Base-by-base conservation (phyloP, 2,797 vertebrate genomes). In the Sternarchorhynchus goeldii region DNA sequence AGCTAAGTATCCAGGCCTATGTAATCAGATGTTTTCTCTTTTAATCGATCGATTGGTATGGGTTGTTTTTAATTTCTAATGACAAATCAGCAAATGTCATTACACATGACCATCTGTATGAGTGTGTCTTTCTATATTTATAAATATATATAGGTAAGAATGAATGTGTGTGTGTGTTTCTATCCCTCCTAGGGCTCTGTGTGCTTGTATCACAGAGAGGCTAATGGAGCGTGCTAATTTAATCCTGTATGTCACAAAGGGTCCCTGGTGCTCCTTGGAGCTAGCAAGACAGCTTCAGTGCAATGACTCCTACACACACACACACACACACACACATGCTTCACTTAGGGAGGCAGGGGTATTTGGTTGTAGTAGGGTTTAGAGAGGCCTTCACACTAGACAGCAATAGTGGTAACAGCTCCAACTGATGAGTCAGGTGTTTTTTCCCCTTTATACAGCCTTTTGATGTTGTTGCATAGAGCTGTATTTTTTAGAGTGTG, bases 201-300 rank as follows among this genome's bases (percentile, higher is more conserved):
- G 62, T 74, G 45, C 75, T 77, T 86, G 73, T 84, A 67, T 81
- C 77, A 79, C 72, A 45, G 36, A 67, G 67, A 67, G 67, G 77
- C 75, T 83, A 86, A 83, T 84, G 83, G 79, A 73, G 78, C 70
- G 17, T 80, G 70, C 41, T 84, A 81, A 84, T 86, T 80, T 76
- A 84, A 86, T 86, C 83, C 81, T 69, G 62, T 59, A 67, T 69
- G 79, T 59, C 68, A 84, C 81, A 83, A 86, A 80, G 57, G 41
- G 59, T 74, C 39, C 77, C 63, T 16, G 65, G 34, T 77, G 65
- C 45, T 76, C 71, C 67, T 75, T 63, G 65, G 31, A 21, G 74
- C 53, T 78, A 39, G 45, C 21, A 66, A 81, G 80, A 76, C 57
- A n/a, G 71, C 56, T 72, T 57, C 39, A 56, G 53, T 64, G 69